Conservation (phyloP, 2,797 vertebrate species). For the Cryptoprocta ferox region DNA sequence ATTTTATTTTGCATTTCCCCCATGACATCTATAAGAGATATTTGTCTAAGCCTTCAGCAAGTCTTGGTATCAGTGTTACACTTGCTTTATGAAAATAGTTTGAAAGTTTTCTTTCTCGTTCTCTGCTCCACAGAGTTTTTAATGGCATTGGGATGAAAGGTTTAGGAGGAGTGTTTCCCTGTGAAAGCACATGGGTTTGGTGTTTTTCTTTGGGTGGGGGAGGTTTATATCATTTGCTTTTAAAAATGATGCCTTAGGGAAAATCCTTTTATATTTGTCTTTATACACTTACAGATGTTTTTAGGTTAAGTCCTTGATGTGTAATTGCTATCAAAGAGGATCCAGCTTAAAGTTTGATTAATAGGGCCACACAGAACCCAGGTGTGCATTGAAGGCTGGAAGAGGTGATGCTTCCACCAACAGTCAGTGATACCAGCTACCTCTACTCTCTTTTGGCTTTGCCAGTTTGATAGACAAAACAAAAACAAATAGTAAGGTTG, state of each 20-base stretch:
- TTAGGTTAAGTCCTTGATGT: background rate
- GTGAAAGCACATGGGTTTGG: background rate
- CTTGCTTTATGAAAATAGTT: background rate
- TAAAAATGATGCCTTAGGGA: background rate
- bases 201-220: background rate
- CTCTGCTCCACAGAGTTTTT: background rate
- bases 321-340: background rate
- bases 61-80: background rate
- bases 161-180: background rate
- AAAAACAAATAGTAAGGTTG: background rate
- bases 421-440: rapidly evolving
- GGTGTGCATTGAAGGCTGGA: background rate
- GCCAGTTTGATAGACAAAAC: background rate
- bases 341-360: background rate
- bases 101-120: background rate
- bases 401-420: background rate
- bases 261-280: background rate
- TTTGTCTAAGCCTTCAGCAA: background rate
- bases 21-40: background rate
- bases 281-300: background rate
- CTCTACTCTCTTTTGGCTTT: background rate
- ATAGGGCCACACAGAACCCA: background rate
- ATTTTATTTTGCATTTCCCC: background rate
- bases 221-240: background rate
- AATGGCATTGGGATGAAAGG: background rate